phyloP scores from a whole-genome alignment of 2,797 vertebrate species.

The Acanthornis magna region DNA sequence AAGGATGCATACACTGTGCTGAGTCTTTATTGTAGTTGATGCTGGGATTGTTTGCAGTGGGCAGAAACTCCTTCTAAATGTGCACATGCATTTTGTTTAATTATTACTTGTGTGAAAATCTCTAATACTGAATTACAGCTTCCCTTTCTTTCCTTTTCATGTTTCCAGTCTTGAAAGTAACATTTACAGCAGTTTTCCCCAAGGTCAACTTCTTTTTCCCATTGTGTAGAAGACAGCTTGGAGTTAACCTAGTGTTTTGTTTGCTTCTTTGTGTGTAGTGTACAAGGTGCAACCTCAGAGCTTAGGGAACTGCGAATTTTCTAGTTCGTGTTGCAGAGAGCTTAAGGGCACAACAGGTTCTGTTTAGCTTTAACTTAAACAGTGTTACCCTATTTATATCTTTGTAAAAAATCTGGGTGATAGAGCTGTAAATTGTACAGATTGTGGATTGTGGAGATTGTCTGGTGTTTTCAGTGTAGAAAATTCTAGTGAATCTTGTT shows the following conservation, averaged over 20 bases:
- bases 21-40: neutral
- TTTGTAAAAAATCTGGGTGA: neutral
- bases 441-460: constrained; percentile 22
- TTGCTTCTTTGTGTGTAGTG: neutral
- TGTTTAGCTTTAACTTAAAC: constrained; percentile 28
- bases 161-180: neutral
- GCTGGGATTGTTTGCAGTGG: neutral
- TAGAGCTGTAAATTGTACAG: constrained; percentile 20
- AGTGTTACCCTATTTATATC: constrained; percentile 10
- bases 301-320: neutral
- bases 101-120: neutral
- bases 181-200: neutral
- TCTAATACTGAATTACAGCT: neutral
- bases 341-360: constrained; percentile 9
- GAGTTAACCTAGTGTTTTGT: constrained; percentile 16
- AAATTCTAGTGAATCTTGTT: constrained; percentile 13
- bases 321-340: neutral
- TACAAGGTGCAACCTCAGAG: neutral
- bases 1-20: neutral
- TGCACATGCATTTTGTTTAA: neutral
- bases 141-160: neutral
- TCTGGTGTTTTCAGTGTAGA: constrained; percentile 28
- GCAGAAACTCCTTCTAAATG: neutral
- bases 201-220: neutral
- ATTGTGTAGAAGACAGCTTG: neutral